Base-by-base conservation (phyloP, 2,888 invertebrate species). In the Entomobrya multifasciata region DNA sequence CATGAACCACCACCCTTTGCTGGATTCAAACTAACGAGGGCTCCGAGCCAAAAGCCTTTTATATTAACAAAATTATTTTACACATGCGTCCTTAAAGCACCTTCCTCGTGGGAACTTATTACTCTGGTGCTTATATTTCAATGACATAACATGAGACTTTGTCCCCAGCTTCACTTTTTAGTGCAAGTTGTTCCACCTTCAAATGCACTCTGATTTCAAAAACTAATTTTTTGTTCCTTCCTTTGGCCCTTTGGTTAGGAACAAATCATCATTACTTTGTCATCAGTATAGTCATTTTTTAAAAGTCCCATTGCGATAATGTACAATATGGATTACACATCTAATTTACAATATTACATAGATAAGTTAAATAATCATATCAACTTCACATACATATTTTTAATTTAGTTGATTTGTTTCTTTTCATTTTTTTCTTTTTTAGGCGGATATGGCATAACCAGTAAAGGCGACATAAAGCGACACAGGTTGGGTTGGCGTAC, bases 121-220 rank as follows among this genome's bases (percentile, higher is more conserved):
- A n/a, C n/a, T n/a, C n/a, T n/a, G n/a, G n/a, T n/a, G n/a, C 1
- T 8, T 10, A 62, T 13, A 22, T 52, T 74, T 74, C 83, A 83
- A 83, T 83, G 83, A 62, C 83, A 55, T 20, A 15, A 20, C 17
- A 36, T 22, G 30, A 1, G 30, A 25, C 17, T 27, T 55, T n/a
- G 13, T 76, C 13, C 22, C 47, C 47, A 72, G 20, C 49, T 47
- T 1, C 27, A 25, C 27, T 72, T 44, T n/a, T 49, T 17, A 44
- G 41, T 78, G 77, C 25, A 57, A 27, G 30, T 76, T 62, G 62
- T 76, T 83, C 83, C 83, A 83, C 83, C 83, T 83, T 83, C 83
- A 83, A 65, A 62, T 52, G 11, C 65, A 62, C 83, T 83, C 83
- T 83, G 83, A 83, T 83, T 76, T 22, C 17, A 44, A 76, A 67